These are phyloP conservation scores for Montipora efflorescens DNA, from an alignment of 64 coral and sea anemone genomes.

Conservation along the genomic window DNA sequence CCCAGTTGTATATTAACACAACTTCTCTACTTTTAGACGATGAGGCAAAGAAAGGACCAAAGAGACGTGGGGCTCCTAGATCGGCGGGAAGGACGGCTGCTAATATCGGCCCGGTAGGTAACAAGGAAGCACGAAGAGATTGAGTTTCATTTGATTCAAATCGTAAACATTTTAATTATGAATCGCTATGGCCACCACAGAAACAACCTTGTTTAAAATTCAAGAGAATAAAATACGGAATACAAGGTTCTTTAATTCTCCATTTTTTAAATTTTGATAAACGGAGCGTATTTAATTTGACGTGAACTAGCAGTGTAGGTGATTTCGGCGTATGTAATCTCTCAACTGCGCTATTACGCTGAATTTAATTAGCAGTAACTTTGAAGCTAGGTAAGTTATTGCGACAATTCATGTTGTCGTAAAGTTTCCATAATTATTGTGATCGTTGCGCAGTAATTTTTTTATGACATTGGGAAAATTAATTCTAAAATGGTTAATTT, in stretches of 20 bases:
- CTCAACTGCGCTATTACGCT: too few species aligned
- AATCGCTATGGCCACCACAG: background rate
- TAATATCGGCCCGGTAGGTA: constrained; percentile 43
- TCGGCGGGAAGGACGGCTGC: constrained; percentile 50
- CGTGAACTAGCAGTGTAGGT: too few species aligned
- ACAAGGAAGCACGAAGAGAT: background rate
- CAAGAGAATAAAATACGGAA: background rate
- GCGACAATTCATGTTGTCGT: too few species aligned
- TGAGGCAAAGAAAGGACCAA: constrained; percentile 63
- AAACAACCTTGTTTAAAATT: background rate
- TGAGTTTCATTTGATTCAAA: background rate
- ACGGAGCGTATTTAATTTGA: too few species aligned
- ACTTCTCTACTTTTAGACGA: constrained; percentile 35
- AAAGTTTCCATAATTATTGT: background rate
- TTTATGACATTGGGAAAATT: too few species aligned
- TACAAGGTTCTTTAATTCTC: too few species aligned
- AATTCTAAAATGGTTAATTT: too few species aligned
- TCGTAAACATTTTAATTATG: background rate
- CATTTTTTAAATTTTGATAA: too few species aligned
- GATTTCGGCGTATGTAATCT: too few species aligned
- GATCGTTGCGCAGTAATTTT: background rate
- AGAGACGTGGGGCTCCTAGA: constrained; percentile 57
- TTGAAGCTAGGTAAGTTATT: too few species aligned
- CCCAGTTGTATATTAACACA: background rate
- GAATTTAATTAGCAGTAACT: too few species aligned